Base-by-base conservation (phyloP, 2,888 invertebrate species). In the Nymphalis polychloros region DNA sequence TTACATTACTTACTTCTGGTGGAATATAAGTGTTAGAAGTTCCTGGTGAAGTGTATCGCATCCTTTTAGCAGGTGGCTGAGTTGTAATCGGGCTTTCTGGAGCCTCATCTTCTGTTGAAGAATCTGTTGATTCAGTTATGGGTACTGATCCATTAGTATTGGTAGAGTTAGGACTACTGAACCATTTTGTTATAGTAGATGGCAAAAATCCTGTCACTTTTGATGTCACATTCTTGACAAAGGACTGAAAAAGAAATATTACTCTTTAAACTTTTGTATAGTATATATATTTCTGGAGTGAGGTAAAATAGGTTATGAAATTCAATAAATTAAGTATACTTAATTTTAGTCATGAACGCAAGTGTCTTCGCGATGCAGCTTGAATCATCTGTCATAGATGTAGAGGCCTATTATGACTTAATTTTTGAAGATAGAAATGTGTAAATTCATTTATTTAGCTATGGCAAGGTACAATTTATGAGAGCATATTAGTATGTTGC, bases 141-240 rank as follows among this genome's bases (percentile, higher is more conserved):
- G 85, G 81, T 10, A 87, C 83, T 2, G 90, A 88, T 6, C 91
- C 92, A 80, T 93, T 88, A 17, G 85, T 80, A 67, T 85, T 83
- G 31, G 87, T 81, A 10, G 84, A 78, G 68, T 80, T 84, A 2
- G 85, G 81, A 60, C 80, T 83, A 64, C 85, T 84, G 68, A 94
- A 94, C 94, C 94, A 94, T 76, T 93, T 94, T 7, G 91, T 91
- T 68, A 94, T 84, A 46, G 94, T 93, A 64, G 94, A 93, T 23
- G 95, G 95, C 77, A 96, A 89, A 47, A 95, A 86, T 67, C 94
- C 94, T 4, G 95, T 93, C 65, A 95, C 93, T 77, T 93, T 93
- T 68, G 94, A 94, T 74, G 94, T 94, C 64, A 96, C 93, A 91
- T 95, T 95, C 80, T 93, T 94, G 70, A 95, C 94, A 83, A 96